Conservation (phyloP, 2,797 vertebrate species). For the Hippopotamyrus pictus region DNA sequence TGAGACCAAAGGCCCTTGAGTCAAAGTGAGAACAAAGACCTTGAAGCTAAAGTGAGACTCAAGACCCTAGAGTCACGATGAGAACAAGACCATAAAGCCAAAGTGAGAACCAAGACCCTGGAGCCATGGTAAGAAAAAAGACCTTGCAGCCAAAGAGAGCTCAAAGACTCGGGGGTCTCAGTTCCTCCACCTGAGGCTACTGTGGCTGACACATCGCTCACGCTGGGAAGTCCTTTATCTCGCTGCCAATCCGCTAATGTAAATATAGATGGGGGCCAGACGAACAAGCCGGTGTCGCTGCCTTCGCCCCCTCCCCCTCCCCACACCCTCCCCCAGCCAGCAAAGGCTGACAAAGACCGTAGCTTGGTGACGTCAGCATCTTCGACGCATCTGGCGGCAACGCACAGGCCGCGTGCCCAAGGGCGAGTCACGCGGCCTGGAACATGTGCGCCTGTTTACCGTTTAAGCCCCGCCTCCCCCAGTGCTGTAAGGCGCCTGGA, state of each 20-base stretch:
- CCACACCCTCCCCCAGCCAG: background rate
- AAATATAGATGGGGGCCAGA: background rate
- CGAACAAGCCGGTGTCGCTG: background rate
- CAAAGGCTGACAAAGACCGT: background rate
- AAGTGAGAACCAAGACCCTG: background rate
- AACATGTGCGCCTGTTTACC: constrained; percentile 1
- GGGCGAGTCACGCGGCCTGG: background rate
- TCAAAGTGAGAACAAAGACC: background rate
- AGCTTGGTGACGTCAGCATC: constrained; percentile 19
- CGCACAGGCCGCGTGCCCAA: background rate
- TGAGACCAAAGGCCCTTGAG: background rate
- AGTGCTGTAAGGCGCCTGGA: background rate
- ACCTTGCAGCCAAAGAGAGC: background rate
- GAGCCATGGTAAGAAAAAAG: background rate
- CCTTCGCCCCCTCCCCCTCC: background rate
- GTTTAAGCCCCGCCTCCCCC: background rate
- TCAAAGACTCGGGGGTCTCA: background rate
- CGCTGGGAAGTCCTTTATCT: background rate
- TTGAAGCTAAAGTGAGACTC: background rate
- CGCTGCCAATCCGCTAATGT: background rate
- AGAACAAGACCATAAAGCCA: background rate
- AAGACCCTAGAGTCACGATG: background rate
- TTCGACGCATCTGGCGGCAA: constrained; percentile 12
- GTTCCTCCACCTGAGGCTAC: background rate
- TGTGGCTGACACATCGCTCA: background rate